Evolutionary conservation across 2,888 invertebrate species (phyloP).

Genomic region (Linnaemya tessellans): DNA sequence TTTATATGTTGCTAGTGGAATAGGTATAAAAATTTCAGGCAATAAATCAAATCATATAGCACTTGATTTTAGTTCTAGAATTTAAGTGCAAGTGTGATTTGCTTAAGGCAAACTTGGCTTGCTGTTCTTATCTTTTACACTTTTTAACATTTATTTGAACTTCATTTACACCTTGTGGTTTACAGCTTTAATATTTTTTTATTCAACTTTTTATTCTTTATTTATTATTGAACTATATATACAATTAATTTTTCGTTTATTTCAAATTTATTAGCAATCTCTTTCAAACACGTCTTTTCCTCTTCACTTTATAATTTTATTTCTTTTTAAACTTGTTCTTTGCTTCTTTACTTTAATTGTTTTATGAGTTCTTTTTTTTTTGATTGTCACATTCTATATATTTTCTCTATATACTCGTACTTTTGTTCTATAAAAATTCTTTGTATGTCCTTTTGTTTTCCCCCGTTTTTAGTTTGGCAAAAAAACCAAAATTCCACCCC

Average conservation of each 20-base stretch:
- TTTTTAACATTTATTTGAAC: not conserved
- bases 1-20: not conserved
- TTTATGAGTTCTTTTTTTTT: constrained; percentile 34
- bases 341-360: constrained; percentile 27
- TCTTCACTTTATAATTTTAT: constrained; percentile 5
- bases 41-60: not conserved
- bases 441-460: constrained; percentile 18
- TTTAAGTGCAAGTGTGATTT: not conserved
- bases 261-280: not conserved
- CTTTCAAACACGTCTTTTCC: constrained; percentile 24
- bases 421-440: constrained; percentile 45
- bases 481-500: constrained; percentile 62
- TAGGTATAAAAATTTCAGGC: not conserved
- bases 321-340: not conserved
- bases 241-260: not conserved
- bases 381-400: constrained; percentile 35
- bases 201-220: not conserved
- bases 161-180: not conserved
- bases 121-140: not conserved
- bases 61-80: not conserved
- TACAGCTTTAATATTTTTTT: not conserved
- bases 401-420: constrained; percentile 51
- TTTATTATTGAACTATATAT: too few relatives aligned
- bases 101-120: not conserved
- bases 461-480: constrained; percentile 20